A percentile compares a stretch with the other conserved stretches of the same genome.
Conservation (phyloP, 1,140 invertebrate genomes). For the Nylanderia fulva region DNA sequence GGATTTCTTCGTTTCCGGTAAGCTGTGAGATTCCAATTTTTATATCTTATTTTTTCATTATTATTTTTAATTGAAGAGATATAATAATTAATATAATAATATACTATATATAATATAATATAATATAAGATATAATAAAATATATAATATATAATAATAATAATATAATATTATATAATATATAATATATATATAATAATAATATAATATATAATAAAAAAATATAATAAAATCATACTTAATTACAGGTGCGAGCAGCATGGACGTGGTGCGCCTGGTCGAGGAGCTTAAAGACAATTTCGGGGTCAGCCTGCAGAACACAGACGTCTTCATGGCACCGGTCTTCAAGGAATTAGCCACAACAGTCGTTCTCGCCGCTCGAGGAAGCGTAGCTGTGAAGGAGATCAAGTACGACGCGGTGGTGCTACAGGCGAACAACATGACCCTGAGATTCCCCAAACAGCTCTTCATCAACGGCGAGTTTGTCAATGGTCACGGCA, state of each 20-base stretch:
- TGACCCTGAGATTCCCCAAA: constrained; percentile 93
- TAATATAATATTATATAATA: too few species aligned
- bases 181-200: too few species aligned
- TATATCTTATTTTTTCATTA: too few species aligned
- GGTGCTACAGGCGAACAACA: constrained; percentile 93
- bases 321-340: constrained; percentile 97
- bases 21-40: not conserved
- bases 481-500: constrained; percentile 92
- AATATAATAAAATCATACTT: not conserved
- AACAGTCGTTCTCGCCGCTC: constrained; percentile 88
- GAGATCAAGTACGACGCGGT: constrained; percentile 91
- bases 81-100: too few species aligned
- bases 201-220: too few species aligned
- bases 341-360: constrained; percentile 93
- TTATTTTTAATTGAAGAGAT: too few species aligned
- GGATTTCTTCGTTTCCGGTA: constrained; percentile 95
- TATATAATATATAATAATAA: not conserved
- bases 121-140: too few species aligned
- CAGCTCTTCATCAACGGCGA: constrained; percentile 97
- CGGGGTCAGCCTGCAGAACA: constrained; percentile 92
- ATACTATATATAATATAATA: too few species aligned
- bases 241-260: constrained; percentile 92
- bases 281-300: constrained; percentile 96
- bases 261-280: constrained; percentile 97
- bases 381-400: constrained; percentile 87